Conservation (phyloP, 2,113 vertebrate genomes). For the Oriolus oriolus region DNA sequence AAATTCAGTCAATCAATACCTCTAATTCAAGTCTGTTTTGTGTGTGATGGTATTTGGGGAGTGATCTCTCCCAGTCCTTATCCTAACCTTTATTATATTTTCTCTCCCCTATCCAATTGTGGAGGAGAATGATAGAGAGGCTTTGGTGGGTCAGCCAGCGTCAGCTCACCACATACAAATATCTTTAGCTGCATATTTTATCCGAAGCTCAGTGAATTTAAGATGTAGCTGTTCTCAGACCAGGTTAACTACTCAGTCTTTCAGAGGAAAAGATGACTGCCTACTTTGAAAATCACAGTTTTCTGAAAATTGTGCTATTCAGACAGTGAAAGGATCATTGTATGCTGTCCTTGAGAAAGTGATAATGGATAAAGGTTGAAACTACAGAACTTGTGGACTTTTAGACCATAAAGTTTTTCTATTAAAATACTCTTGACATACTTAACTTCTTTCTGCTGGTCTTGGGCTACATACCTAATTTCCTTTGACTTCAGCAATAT, state of each 20-base stretch:
- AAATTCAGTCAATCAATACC: neutral
- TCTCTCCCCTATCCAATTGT: neutral
- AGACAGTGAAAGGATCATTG: neutral
- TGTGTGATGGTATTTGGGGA: neutral
- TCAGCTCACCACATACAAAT: neutral
- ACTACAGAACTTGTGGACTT: neutral
- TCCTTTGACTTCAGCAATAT: neutral
- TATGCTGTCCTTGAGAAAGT: neutral
- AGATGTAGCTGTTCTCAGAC: neutral
- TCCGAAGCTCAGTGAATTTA: neutral
- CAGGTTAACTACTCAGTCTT: neutral
- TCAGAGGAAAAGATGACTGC: neutral
- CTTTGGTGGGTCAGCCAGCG: neutral
- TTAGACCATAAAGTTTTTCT: neutral
- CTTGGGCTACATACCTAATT: neutral
- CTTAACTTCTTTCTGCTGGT: neutral
- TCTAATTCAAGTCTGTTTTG: neutral
- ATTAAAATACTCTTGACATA: neutral
- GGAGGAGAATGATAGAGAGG: neutral
- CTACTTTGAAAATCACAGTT: neutral
- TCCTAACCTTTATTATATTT: neutral
- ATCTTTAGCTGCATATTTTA: neutral
- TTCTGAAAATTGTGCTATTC: neutral
- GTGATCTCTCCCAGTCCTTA: neutral
- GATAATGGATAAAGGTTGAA: neutral